These are phyloP conservation scores for Leptogaster cylindrica DNA, from an alignment of 2,888 invertebrate genomes.

Conservation along the genomic window DNA sequence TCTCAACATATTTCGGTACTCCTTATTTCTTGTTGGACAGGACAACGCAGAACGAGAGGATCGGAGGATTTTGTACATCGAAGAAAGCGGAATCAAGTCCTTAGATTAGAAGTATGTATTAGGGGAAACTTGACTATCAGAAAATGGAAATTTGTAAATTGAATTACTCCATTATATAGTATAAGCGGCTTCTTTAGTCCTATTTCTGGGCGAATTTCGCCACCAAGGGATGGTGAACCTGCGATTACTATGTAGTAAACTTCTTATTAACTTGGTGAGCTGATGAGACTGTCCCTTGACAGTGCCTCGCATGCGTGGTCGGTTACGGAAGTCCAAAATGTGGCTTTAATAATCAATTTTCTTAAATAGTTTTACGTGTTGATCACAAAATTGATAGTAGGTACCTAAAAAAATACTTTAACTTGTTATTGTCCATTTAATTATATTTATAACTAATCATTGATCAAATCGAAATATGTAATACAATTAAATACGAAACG, in stretches of 20 bases:
- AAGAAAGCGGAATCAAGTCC: constrained; percentile 19
- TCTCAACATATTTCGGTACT: constrained; percentile 22
- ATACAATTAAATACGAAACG: no score
- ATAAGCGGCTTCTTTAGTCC: constrained; percentile 37
- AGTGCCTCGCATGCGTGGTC: background rate
- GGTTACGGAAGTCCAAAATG: background rate
- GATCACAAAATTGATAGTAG: background rate
- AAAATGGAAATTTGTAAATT: constrained; percentile 46
- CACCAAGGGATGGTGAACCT: constrained; percentile 10
- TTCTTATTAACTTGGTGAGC: constrained; percentile 28
- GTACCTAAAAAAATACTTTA: no score
- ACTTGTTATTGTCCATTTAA: no score
- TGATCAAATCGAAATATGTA: no score
- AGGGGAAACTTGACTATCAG: constrained; percentile 38
- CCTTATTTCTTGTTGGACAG: constrained; percentile 1
- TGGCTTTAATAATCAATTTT: background rate
- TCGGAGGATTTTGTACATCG: background rate
- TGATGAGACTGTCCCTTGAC: constrained; percentile 13
- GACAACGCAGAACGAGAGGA: constrained; percentile 1
- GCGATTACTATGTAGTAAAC: constrained; percentile 31
- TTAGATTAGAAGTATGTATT: constrained; percentile 23
- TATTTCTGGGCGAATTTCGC: background rate
- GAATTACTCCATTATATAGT: constrained; percentile 45
- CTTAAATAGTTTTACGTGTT: background rate
- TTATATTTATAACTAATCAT: no score